Base-by-base conservation (phyloP, 2,888 invertebrate genomes). In the Polylopha cassiicola region DNA sequence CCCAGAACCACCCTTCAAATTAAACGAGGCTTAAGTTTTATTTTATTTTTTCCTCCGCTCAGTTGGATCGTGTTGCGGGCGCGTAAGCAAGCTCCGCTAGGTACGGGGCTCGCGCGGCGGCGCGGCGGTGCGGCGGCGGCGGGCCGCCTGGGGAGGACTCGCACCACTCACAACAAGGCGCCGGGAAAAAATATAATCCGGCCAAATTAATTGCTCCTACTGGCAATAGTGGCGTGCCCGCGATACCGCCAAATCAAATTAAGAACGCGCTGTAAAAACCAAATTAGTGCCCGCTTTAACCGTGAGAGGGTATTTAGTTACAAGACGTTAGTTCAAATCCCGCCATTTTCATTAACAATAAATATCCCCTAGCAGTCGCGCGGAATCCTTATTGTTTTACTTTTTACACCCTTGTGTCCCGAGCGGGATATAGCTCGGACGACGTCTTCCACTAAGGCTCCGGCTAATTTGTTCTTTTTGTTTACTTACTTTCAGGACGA, bases 1-100 rank as follows among this genome's bases (percentile, higher is more conserved):
- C 78, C 86, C 85, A 80, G 85, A 86, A 86, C 86, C 86, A 84
- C 85, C 86, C 85, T 80, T 82, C 86, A 86, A 86, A 86, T 86
- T 86, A 86, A 86, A 86, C 82, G 82, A 77, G 77, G 86, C 85
- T 86, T 85, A 86, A 85, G 82, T 84, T 84, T 84, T 84, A 81
- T 84, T 81, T 81, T 81, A 80, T 81, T 85, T 82, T 84, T 84
- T 84, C 75, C 75, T 77, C 68, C 41, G 41, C 61, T 72, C 70
- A 61, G 72, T 66, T 65, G 69, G 73, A 78, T 75, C 70, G 72
- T 66, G 66, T 59, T 60, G 71, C 61, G 68, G 64, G 65, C 63
- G 66, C 73, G 66, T 65, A 62, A 68, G 67, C 65, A 58, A 61
- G 57, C 51, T 48, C 44, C 41, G 52, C 59, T 56, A 63, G 62